Evolutionary conservation across 2,888 invertebrate species (phyloP).

Genomic region (Trichogramma dendrolimi): DNA sequence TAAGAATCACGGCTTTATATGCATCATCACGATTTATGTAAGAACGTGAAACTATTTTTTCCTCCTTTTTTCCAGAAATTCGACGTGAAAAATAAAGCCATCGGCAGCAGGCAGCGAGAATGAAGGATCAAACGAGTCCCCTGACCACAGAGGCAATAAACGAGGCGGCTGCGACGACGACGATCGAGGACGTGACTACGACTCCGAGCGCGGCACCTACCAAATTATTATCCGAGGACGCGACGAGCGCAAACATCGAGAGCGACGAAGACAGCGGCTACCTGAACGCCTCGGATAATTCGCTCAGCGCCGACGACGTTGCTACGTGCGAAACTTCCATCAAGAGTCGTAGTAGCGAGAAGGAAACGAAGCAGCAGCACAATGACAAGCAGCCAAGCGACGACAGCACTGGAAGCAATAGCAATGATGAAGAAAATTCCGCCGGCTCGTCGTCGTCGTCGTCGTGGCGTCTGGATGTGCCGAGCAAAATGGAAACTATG

Average conservation of each 20-base stretch:
- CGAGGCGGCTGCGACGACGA: constrained; percentile 2
- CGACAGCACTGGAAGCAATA: not conserved
- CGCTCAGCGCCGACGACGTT: not conserved
- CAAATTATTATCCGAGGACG: not conserved
- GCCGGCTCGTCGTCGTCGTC: too few species aligned
- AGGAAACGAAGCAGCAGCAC: too few species aligned
- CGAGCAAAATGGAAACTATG: not conserved
- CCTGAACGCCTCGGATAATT: constrained; percentile 4
- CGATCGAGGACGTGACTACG: not conserved
- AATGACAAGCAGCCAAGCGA: not conserved
- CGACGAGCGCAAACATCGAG: not conserved
- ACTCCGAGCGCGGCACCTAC: too few species aligned
- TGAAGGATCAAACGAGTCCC: constrained; percentile 9
- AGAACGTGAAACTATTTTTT: too few species aligned
- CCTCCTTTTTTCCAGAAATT: too few species aligned
- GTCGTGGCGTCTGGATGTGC: not conserved
- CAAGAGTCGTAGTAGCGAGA: too few species aligned
- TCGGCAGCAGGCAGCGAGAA: not conserved
- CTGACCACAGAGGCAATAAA: not conserved
- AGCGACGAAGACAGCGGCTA: constrained; percentile 20
- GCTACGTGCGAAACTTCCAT: not conserved
- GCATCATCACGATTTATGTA: too few species aligned
- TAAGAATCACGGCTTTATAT: too few species aligned
- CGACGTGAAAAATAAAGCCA: too few species aligned
- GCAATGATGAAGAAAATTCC: not conserved